Evolutionary conservation across 2,113 vertebrate genomes (phyloP).

Genomic region (Sylvia atricapilla): DNA sequence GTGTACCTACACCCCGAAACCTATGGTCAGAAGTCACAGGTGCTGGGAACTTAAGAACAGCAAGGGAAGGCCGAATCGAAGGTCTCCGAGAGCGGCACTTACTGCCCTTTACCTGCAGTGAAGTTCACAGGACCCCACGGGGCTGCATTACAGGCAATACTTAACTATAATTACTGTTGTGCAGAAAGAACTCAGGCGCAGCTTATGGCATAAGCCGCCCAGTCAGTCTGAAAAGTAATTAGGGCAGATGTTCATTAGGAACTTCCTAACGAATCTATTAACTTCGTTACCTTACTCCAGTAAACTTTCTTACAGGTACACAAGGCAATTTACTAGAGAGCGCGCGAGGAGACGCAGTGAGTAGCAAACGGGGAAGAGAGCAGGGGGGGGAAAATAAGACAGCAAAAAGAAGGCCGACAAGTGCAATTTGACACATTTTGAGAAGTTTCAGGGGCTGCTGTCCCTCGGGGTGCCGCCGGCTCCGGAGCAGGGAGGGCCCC

Average conservation of each 20-base stretch:
- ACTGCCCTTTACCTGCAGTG: background rate
- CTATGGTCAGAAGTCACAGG: background rate
- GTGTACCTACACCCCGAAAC: background rate
- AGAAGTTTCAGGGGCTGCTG: accelerated
- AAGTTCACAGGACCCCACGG: background rate
- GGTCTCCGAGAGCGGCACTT: background rate
- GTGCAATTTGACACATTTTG: background rate
- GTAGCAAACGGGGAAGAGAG: background rate
- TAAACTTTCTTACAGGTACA: background rate
- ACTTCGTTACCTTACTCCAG: background rate
- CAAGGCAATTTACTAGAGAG: background rate
- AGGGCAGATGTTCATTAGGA: background rate
- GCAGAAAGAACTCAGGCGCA: background rate
- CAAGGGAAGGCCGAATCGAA: background rate
- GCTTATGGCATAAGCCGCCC: background rate
- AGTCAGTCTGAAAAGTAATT: conserved; percentile 37
- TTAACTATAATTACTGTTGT: background rate
- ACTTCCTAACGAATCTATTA: conserved; percentile 33
- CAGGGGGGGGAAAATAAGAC: accelerated
- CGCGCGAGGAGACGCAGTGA: background rate
- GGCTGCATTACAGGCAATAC: background rate
- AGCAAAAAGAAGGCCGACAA: background rate
- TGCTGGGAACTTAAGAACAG: background rate
- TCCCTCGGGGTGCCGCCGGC: accelerated
- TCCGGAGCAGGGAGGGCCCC: background rate